Conservation (phyloP, 2,113 vertebrate species). For the Tupaia chinensis region DNA sequence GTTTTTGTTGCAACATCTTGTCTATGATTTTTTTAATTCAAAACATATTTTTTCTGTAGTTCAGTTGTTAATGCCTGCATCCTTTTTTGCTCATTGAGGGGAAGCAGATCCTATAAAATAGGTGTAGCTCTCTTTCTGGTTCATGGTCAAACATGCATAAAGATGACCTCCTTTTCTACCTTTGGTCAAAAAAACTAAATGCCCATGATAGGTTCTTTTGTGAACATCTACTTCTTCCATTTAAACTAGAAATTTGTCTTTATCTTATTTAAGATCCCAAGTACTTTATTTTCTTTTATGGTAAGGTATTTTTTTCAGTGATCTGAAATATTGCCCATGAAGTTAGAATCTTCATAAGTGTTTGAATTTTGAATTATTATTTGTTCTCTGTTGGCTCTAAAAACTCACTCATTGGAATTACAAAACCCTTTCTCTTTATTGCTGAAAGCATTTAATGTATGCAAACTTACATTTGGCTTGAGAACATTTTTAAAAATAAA, state of each 20-base stretch:
- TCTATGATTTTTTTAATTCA: not conserved
- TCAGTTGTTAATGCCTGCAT: not conserved
- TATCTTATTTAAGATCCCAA: conserved; percentile 29
- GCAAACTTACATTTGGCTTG: conserved; percentile 80
- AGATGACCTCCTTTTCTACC: not conserved
- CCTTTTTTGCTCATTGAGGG: not conserved
- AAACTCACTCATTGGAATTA: conserved; percentile 67
- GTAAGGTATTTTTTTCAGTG: conserved; percentile 12
- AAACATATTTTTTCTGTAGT: not conserved
- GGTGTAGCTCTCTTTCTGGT: not conserved
- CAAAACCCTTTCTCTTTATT: conserved; percentile 74
- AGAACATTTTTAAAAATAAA: conserved; percentile 81
- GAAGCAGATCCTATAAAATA: not conserved
- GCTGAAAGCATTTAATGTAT: conserved; percentile 77
- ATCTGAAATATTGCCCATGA: conserved; percentile 54
- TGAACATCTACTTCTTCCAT: not conserved
- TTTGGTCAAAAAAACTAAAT: not conserved
- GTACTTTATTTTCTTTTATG: not conserved
- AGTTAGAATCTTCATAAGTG: conserved; percentile 47
- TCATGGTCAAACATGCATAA: not conserved
- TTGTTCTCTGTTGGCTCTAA: conserved; percentile 63
- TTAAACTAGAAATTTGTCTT: conserved; percentile 21
- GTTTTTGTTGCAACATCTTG: not conserved
- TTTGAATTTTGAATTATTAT: conserved; percentile 54
- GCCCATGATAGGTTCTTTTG: not conserved